Evolutionary conservation across 2,888 invertebrate species (phyloP), one percentile per base, ranked within the genome.

Genomic region (Cryptus armator): DNA sequence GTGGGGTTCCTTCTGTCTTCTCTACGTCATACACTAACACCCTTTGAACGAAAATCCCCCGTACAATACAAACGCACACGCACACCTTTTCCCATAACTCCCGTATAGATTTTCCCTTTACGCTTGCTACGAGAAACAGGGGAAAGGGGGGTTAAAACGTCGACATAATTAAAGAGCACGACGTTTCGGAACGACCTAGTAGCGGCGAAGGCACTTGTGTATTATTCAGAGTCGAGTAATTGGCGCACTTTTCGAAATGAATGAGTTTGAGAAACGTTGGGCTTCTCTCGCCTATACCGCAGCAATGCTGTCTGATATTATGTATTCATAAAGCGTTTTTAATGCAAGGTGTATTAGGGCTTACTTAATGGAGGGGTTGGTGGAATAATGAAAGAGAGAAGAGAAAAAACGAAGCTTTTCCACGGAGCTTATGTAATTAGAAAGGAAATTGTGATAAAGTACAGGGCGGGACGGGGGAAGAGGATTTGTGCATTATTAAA

Each of bases 101-200:
- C 84, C 85, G 74, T 87, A 86, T 89, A 88, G 80, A 84, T 87
- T 88, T 88, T 88, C 88, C 86, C 48, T 71, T 56, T 67, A 44
- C 56, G 72, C 62, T 72, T 51, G 79, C 56, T 12, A n/a, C 56
- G 24, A 4, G 10, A 24, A 24, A 10, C 19, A 10, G 19, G 24
- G 56, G 24, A 2, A 3, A 4, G 3, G 53, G 51, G 7, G 19
- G 24, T 44, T 86, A 51, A 77, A 76, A 19, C 70, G 68, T 64
- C 53, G 76, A 56, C 74, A 77, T 83, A 81, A 85, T 85, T 86
- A 79, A 81, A 83, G 70, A 77, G 80, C 46, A 81, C 64, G 71
- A 66, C 71, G 78, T 77, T 66, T 72, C 67, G 67, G 53, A 77
- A 79, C 78, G 67, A 62, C 67, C 66, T 7, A 64, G 10, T 62